These are phyloP conservation scores for Trichopoda pennipes DNA, from an alignment of 2,888 invertebrate species.

Conservation along the genomic window DNA sequence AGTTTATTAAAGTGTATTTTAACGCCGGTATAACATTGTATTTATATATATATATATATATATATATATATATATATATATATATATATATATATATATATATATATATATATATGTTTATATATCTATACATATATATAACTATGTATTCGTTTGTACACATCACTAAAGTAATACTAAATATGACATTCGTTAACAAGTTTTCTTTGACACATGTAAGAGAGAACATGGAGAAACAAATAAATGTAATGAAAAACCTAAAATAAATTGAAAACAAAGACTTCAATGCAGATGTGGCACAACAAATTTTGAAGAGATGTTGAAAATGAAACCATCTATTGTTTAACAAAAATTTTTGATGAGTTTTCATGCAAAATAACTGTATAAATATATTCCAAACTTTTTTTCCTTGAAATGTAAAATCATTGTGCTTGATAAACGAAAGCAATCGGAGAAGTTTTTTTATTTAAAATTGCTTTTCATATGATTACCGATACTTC, in stretches of 20 bases:
- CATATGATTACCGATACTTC: no score
- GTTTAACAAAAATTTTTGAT: slow-evolving; percentile 37
- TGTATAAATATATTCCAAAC: slow-evolving; percentile 41
- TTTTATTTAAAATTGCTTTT: background rate
- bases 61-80: no score
- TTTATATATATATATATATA: background rate
- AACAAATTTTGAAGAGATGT: background rate
- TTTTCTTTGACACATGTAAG: slow-evolving; percentile 42
- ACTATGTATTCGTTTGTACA: background rate
- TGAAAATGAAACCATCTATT: slow-evolving; percentile 30
- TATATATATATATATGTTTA: background rate
- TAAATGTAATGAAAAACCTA: background rate
- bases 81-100: background rate
- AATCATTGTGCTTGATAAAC: background rate
- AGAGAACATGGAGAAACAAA: background rate
- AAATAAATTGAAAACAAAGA: slow-evolving; percentile 46
- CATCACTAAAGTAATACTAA: slow-evolving; percentile 11
- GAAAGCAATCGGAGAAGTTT: background rate
- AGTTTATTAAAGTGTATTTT: slow-evolving; percentile 24
- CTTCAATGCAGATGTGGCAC: slow-evolving; percentile 70
- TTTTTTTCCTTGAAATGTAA: slow-evolving; percentile 16
- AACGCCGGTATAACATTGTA: background rate
- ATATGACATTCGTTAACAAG: slow-evolving; percentile 56
- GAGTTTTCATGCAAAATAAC: slow-evolving; percentile 49
- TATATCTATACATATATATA: background rate